Conservation (phyloP, 2,797 vertebrate genomes). For the Megalops cyprinoides region DNA sequence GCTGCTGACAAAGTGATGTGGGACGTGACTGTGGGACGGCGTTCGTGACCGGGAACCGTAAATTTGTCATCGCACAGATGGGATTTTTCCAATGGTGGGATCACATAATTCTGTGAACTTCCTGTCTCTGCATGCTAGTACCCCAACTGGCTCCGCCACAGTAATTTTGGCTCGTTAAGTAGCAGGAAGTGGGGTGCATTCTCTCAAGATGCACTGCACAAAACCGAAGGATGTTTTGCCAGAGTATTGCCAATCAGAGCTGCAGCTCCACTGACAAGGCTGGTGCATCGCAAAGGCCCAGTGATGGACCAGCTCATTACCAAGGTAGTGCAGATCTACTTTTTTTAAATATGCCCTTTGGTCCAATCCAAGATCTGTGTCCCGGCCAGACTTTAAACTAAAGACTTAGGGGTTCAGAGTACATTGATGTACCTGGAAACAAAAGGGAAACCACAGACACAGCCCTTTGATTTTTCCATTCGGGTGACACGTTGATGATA, state of each 20-base stretch:
- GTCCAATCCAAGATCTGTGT: not conserved
- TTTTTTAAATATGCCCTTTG: not conserved
- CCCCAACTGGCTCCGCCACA: not conserved
- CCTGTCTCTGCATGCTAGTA: too few species aligned
- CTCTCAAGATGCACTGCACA: not conserved
- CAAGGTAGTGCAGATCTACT: not conserved
- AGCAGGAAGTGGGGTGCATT: not conserved
- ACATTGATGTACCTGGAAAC: not conserved
- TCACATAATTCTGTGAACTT: too few species aligned
- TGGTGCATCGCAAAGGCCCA: constrained; percentile 38
- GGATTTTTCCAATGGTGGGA: not conserved
- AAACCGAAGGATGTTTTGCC: not conserved
- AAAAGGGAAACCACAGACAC: not conserved
- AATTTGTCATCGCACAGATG: not conserved
- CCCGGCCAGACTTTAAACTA: not conserved
- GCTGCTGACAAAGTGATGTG: not conserved
- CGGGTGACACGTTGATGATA: not conserved
- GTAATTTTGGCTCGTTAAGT: not conserved
- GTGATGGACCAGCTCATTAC: constrained; percentile 26
- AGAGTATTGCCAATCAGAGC: constrained; percentile 16
- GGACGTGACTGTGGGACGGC: not conserved
- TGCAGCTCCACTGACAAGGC: not conserved
- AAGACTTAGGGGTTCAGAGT: not conserved
- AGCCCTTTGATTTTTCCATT: not conserved
- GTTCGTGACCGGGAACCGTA: not conserved